A percentile compares a stretch with the other conserved stretches of the same genome.
Evolutionary conservation across 2,797 vertebrate species (phyloP).

Genomic region (Artibeus lituratus): DNA sequence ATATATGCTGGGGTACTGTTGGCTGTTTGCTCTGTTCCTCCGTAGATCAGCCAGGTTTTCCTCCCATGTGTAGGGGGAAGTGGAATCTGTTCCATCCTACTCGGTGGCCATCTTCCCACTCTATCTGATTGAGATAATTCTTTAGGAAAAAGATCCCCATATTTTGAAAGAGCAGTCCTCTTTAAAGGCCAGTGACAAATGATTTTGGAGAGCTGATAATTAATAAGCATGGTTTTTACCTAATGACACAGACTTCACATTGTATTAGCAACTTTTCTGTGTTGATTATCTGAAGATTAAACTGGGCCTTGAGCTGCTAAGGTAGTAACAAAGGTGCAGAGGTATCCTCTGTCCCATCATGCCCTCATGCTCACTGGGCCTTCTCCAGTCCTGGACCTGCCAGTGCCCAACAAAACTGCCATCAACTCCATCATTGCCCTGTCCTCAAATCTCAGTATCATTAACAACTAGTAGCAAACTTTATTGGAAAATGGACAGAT

Average conservation of each 20-base stretch:
- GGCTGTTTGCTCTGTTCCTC: no score
- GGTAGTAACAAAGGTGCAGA: background rate
- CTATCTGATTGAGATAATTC: background rate
- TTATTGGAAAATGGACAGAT: background rate
- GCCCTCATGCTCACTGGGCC: background rate
- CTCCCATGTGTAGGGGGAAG: no score
- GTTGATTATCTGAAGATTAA: background rate
- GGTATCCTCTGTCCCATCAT: background rate
- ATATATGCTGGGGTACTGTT: no score
- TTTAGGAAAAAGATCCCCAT: background rate
- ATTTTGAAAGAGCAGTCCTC: background rate
- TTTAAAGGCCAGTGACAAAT: background rate
- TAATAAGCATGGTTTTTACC: background rate
- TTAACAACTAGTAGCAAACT: background rate
- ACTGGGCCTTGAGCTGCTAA: background rate
- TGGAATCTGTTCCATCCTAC: no score
- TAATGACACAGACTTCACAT: background rate
- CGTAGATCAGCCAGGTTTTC: no score
- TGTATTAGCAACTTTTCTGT: background rate
- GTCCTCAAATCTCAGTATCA: background rate
- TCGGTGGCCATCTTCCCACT: no score
- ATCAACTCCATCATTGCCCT: accelerated
- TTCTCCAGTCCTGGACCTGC: background rate
- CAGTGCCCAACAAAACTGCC: background rate
- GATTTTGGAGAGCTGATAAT: background rate